Evolutionary conservation across 30 jellyfish, hydroid and myxozoan species (phyloP).

Genomic region (Hydractinia echinata): DNA sequence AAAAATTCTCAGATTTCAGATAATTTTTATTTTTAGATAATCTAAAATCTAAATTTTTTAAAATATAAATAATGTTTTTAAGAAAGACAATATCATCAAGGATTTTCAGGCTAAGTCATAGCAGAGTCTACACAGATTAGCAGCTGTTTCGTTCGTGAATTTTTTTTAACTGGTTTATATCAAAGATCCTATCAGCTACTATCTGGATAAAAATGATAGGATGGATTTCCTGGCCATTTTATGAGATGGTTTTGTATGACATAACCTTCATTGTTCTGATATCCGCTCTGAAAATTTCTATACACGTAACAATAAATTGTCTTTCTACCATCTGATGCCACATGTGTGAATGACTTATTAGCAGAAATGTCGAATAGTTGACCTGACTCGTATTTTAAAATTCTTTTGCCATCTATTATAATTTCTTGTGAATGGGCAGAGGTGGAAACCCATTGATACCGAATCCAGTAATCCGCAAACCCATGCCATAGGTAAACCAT

Average conservation of each 20-base stretch:
- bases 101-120: too few species aligned
- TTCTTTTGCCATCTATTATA: not conserved
- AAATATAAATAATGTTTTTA: too few species aligned
- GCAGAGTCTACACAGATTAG: too few species aligned
- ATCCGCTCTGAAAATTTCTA: not conserved
- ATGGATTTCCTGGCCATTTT: not conserved
- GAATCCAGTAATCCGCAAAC: not conserved
- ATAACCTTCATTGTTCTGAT: too few species aligned
- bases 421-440: not conserved
- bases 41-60: too few species aligned
- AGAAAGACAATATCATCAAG: too few species aligned
- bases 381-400: not conserved
- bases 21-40: too few species aligned
- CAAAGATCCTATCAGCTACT: too few species aligned
- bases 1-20: too few species aligned
- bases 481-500: conserved; percentile 9
- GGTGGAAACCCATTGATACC: conserved; percentile 2
- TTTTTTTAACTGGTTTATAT: too few species aligned
- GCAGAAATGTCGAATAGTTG: not conserved
- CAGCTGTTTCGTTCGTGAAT: too few species aligned
- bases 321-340: not conserved
- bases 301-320: conserved; percentile 1
- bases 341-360: not conserved
- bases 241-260: not conserved
- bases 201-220: not conserved